Base-by-base conservation (phyloP, 2,888 invertebrate genomes). In the Hermodice carunculata region DNA sequence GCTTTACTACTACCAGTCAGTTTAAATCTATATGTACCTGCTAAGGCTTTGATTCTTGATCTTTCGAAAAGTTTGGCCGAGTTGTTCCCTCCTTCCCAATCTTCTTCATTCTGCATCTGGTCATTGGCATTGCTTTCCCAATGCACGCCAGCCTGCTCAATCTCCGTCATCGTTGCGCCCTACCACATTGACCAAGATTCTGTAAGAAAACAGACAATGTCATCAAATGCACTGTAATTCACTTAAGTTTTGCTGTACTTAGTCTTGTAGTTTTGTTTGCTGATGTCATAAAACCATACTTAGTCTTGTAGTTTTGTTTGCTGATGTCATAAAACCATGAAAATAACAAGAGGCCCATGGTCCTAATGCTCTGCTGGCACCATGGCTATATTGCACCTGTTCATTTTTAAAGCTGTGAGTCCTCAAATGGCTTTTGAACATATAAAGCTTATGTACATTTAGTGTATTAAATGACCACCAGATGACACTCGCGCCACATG, bases 11-110 rank as follows among this genome's bases (percentile, higher is more conserved):
- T n/a, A n/a, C n/a, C n/a, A n/a, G n/a, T n/a, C 6, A 11, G 32
- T 17, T 42, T 11, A 28, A 42, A 54, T 28, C 24, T 22, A n/a
- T 28, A 79, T 88, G 87, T 80, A 96, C 96, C 98, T 85, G 98
- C 98, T 84, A 99, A 89, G 77, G 98, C 98, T 89, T 98, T 98
- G 85, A 99, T 99, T 86, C 99, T 92, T 83, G 98, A 98, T 88
- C 99, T 91, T 90, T 99, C 99, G 90, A 98, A 99, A 75, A 99
- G 92, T 86, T 98, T 92, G 81, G 99, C 98, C 80, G 98, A 98
- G 81, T 96, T 97, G 88, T 97, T 97, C 83, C 97, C 98, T 85
- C 98, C 98, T 89, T 99, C 99, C 90, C 98, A 98, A 90, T 98
- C 98, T 90, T 97, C 97, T 87, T 98, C 98, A 44, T 59, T 40